Evolutionary conservation across 1,140 invertebrate genomes (phyloP), one percentile per base, ranked within the genome.

Genomic region (Drosophila aff.): DNA sequence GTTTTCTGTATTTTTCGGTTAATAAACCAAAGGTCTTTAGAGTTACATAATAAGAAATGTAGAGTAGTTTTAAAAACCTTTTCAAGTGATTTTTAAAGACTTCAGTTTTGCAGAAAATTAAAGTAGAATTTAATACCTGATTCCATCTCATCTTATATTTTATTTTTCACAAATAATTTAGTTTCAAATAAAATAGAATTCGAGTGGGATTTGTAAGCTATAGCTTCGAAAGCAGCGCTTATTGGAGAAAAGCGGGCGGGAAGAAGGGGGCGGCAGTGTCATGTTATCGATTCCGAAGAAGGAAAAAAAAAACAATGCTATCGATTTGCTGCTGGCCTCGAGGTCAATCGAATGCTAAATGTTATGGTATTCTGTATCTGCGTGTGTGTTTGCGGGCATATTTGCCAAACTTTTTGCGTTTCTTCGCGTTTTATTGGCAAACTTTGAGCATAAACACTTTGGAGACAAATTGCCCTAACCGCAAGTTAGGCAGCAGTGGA

Each of bases 401-500:
- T 72, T 38, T 73, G 68, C 44, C 40, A 73, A 72, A 73, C 38
- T 73, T 73, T 71, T 71, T 71, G 49, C 47, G 63, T 67, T 69
- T 43, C 49, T 73, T 61, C 55, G 69, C 69, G 53, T 50, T 79
- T 72, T 63, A 79, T 66, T 73, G 76, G 76, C 59, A 73, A 79
- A 79, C 75, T 78, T 79, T 36, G 66, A 79, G 66, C 76, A 79
- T 79, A 79, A 79, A 78, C 75, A 78, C 76, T 79, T 77, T 77
- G 67, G 76, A 64, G 76, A 79, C 75, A 78, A 79, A 79, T 79
- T 79, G 76, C 65, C 46, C 43, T 43, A 78, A 55, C 57, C 76
- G 74, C 75, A 77, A 68, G 50, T 63, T 66, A 36, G 63, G 40
- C 63, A 69, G 47, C 60, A 41, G 64, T 8, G 63, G 16, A 67